Base-by-base conservation (phyloP, 2,113 vertebrate species). In the Galbula dea region DNA sequence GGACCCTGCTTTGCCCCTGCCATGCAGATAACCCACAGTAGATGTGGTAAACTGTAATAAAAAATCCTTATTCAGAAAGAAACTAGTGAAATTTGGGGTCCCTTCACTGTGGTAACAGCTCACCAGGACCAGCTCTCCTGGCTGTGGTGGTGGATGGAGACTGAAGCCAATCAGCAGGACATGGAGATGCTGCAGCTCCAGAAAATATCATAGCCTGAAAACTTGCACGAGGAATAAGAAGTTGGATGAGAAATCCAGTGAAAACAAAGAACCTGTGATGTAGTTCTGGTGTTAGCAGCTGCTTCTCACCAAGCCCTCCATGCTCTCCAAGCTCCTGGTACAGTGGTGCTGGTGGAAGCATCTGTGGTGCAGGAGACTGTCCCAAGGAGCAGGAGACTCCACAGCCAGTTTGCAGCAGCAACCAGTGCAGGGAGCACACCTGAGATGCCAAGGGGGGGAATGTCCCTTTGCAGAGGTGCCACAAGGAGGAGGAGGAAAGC, bases 151-250 rank as follows among this genome's bases (percentile, higher is more conserved):
- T 11, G 62, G 67, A 32, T 4, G 43, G 74, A 54, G 69, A 58
- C 7, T 21, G 51, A 30, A 52, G 14, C 8, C 74, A 81, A 36
- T 13, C 0, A 0, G 23, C 11, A 0, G 1, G 1, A 30, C 29
- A 12, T 2, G 2, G 65, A 71, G 63, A 51, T 10, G 43, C 8
- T 1, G 0, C 1, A 0, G 49, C 26, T 74, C n/a, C 0, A 0
- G 80, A 77, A 84, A 87, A 73, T 5, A 5, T 15, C 0, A 0
- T 2, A 29, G 46, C 34, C 51, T 58, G 29, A 84, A 71, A 86
- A 84, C 13, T 57, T 5, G 2, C 7, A 36, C 7, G 21, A 71
- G 68, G 18, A 51, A 41, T 21, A 48, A 54, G 12, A 30, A 87
- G 29, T 24, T 16, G 59, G 83, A 63, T 57, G 51, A 93, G 24